phyloP scores from a whole-genome alignment of 2,113 vertebrate genomes.

The Oplegnathus fasciatus region DNA sequence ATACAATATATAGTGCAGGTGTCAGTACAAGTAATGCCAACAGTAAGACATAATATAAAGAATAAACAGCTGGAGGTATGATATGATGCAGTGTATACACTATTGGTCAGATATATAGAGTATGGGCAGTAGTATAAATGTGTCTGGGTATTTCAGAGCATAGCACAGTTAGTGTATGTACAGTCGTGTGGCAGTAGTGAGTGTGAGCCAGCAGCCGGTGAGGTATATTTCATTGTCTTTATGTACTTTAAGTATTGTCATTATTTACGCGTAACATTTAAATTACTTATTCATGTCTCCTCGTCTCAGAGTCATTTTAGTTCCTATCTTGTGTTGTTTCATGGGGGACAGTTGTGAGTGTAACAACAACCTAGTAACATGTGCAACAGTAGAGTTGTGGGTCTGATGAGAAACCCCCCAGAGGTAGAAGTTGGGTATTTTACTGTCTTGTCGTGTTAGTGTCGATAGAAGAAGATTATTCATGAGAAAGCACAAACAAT shows the following conservation, averaged over 20 bases:
- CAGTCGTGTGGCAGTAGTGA: too few species aligned
- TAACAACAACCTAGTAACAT: neutral
- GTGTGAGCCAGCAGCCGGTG: too few species aligned
- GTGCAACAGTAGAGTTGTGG: neutral
- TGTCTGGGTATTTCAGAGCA: too few species aligned
- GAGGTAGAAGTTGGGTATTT: neutral
- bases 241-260: neutral
- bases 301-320: neutral
- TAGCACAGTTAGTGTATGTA: too few species aligned
- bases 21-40: too few species aligned
- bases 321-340: neutral
- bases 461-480: slow-evolving; percentile 21
- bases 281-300: neutral
- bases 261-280: neutral
- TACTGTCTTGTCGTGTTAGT: neutral
- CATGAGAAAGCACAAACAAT: neutral
- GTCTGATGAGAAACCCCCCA: neutral
- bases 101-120: too few species aligned
- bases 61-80: too few species aligned
- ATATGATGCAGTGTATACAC: too few species aligned
- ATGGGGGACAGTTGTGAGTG: neutral
- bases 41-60: too few species aligned
- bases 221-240: neutral
- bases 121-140: too few species aligned
- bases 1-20: too few species aligned